Conservation (phyloP, 2,113 vertebrate species). For the Apteryx mantelli region DNA sequence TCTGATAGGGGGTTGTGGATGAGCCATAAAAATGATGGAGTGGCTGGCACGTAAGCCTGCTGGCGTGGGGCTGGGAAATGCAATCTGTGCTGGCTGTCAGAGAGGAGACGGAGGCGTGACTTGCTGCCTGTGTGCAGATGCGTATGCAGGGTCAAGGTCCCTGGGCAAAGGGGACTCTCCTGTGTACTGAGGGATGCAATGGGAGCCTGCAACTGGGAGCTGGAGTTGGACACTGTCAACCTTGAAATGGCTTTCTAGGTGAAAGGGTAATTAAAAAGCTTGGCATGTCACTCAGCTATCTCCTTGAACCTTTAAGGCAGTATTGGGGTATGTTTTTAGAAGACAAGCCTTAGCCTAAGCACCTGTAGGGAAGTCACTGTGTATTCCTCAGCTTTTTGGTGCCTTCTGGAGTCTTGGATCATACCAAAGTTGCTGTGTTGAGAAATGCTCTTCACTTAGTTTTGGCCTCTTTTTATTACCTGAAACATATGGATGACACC, state of each 20-base stretch:
- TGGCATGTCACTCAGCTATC: background rate
- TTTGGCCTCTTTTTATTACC: background rate
- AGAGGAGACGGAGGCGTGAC: background rate
- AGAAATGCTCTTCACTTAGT: fast-evolving
- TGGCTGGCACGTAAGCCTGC: background rate
- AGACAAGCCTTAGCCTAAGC: background rate
- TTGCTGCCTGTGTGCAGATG: background rate
- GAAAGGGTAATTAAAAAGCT: background rate
- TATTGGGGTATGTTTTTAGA: background rate
- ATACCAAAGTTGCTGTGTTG: background rate
- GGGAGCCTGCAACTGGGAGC: background rate
- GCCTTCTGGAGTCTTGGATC: background rate
- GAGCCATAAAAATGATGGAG: background rate
- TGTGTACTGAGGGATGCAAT: background rate
- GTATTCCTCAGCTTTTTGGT: background rate
- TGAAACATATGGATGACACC: background rate
- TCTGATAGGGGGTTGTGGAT: background rate
- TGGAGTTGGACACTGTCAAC: background rate
- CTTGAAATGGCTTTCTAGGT: background rate
- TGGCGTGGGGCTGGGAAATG: background rate
- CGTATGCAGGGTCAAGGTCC: background rate
- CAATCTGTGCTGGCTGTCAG: background rate
- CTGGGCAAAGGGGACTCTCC: background rate
- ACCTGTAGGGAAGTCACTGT: background rate
- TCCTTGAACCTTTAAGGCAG: background rate